Base-by-base conservation (phyloP, 2,113 vertebrate genomes). In the Platysteira castanea region DNA sequence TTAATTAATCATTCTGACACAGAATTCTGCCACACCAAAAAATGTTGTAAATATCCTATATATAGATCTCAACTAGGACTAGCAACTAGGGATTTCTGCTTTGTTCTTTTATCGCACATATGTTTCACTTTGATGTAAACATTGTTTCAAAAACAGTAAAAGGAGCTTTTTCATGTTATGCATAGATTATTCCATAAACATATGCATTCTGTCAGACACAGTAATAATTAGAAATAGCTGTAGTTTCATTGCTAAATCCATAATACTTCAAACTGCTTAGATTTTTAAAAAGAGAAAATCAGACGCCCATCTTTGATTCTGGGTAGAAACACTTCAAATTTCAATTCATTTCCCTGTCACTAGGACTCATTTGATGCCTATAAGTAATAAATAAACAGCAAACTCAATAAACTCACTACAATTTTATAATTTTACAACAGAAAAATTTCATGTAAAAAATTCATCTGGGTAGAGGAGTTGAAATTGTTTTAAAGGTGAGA, bases 81-180 rank as follows among this genome's bases (percentile, higher is more conserved):
- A 46, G 61, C 83, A 93, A 73, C 80, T 47, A 89, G 83, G 86
- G 92, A 91, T 93, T 95, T 92, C 73, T 84, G 64, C 93, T 96
- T 94, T 97, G 95, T 90, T 95, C 95, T 96, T 97, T 96, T 95
- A 96, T 96, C 95, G 17, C 80, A 89, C 90, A 84, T 71, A 88
- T 92, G 95, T 93, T 96, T 90, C 70, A 76, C 96, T 97, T 96
- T 95, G 90, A 94, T 87, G 76, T 93, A 96, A 97, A 96, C 88
- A 93, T 53, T 94, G 76, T 87, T 93, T 94, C 88, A 87, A 95
- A 96, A 95, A 87, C 83, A 93, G 57, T 71, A 90, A 89, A 96
- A 94, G 71, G 53, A 87, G 28, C 73, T 93, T 95, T 97, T 92
- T 96, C 41, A 57, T 89, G 86, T 92, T 92, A 92, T 89, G 86